Conservation (phyloP, 2,113 vertebrate genomes). For the Spea bombifrons region DNA sequence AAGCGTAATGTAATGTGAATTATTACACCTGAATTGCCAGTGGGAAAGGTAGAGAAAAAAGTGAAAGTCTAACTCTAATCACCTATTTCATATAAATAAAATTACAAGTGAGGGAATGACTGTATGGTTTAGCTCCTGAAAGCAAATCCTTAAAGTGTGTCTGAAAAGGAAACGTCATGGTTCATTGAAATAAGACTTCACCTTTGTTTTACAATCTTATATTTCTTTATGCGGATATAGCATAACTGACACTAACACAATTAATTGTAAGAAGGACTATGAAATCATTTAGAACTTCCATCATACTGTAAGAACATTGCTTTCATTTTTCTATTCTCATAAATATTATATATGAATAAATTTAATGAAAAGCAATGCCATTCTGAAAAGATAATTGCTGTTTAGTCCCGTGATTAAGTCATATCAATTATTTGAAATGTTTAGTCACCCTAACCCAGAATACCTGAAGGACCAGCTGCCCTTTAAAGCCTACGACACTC, state of each 20-base stretch:
- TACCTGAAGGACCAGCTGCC: no score
- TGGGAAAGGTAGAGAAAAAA: not conserved
- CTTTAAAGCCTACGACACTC: no score
- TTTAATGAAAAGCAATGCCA: no score
- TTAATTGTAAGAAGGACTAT: not conserved
- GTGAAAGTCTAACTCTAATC: not conserved
- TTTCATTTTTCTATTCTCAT: no score
- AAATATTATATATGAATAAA: no score
- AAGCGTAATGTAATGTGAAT: not conserved
- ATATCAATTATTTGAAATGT: no score
- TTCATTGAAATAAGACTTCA: not conserved
- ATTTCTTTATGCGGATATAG: not conserved
- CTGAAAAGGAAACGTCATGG: not conserved
- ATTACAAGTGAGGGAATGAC: not conserved
- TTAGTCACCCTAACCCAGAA: no score
- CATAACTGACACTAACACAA: not conserved
- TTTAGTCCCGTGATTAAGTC: no score
- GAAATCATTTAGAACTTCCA: not conserved
- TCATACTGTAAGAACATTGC: not conserved
- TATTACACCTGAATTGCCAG: not conserved
- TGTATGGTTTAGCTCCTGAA: not conserved
- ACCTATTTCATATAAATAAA: constrained; percentile 2
- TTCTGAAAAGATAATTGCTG: no score
- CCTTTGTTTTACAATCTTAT: not conserved
- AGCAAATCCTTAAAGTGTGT: not conserved